phyloP scores from a whole-genome alignment of 2,888 invertebrate genomes.

The Litoditis marina region DNA sequence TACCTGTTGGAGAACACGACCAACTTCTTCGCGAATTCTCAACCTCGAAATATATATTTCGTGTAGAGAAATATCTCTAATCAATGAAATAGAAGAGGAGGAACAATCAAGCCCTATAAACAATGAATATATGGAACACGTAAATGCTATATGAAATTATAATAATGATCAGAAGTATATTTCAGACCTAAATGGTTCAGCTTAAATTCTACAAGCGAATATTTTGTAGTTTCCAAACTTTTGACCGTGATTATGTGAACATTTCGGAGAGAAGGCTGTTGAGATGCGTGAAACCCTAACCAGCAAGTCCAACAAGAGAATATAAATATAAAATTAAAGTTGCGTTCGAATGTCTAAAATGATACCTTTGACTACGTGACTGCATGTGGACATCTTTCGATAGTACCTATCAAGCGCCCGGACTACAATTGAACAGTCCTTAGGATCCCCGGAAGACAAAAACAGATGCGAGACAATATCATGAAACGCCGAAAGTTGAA shows the following conservation, averaged over 20 bases:
- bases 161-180: no score
- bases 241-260: no score
- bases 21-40: conserved; percentile 31
- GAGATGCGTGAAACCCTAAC: no score
- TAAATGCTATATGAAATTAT: no score
- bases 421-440: conserved; percentile 56
- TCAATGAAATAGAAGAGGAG: conserved; percentile 38
- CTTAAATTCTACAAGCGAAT: no score
- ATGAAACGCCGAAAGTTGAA: conserved; percentile 28
- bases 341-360: not conserved
- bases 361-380: conserved; percentile 30
- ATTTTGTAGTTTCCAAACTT: not conserved
- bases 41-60: conserved; percentile 48
- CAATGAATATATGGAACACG: not conserved
- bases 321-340: not conserved
- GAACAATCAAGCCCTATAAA: conserved; percentile 46
- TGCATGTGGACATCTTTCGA: conserved; percentile 49
- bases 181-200: no score
- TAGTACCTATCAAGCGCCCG: conserved; percentile 60
- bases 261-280: no score
- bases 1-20: conserved; percentile 30
- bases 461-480: conserved; percentile 28
- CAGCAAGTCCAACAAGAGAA: no score
- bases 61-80: conserved; percentile 45
- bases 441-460: conserved; percentile 39